Evolutionary conservation across 1,140 invertebrate species (phyloP), one percentile per base, ranked within the genome.

Genomic region (Drosophila athabasca): DNA sequence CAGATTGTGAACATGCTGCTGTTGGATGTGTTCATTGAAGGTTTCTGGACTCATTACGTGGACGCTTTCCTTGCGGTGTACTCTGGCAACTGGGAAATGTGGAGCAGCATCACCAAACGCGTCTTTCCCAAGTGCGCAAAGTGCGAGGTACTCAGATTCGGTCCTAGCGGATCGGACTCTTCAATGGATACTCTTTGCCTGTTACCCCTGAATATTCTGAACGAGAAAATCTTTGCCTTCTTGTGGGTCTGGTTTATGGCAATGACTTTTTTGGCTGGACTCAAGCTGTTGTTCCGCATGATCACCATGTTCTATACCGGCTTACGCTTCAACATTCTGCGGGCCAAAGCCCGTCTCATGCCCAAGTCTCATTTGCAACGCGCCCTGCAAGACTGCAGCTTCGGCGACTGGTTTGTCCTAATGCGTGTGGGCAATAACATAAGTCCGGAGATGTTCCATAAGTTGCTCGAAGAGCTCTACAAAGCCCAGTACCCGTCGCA

Each of bases 171-270:
- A 6, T 91, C 92, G 0, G 87, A 93, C 15, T 92, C 0, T 92
- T 93, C 62, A 13, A 39, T 39, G 35, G 96, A 97, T 72, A 93
- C 94, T 8, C 91, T 97, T 0, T 97, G 96, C 76, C 93, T 96
- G 6, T 90, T 97, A 49, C 95, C 96, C 0, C 79, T 96, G 8
- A 97, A 97, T 79, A 94, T 96, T 64, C 92, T 97, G 13, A 96
- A 96, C 88, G 96, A 96, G 80, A 97, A 97, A 87, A 94, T 96
- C 51, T 97, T 96, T 77, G 93, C 95, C 9, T 94, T 97, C 51
- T 87, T 97, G 0, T 96, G 95, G 95, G 95, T 96, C 88, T 97
- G 96, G 96, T 95, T 97, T 53, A 93, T 96, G 39, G 87, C 95
- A 24, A 91, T 97, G 35, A 92, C 94, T 11, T 76, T 94, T 17